Conservation (phyloP, 2,888 invertebrate species). For the Lacanobia wlatinum region DNA sequence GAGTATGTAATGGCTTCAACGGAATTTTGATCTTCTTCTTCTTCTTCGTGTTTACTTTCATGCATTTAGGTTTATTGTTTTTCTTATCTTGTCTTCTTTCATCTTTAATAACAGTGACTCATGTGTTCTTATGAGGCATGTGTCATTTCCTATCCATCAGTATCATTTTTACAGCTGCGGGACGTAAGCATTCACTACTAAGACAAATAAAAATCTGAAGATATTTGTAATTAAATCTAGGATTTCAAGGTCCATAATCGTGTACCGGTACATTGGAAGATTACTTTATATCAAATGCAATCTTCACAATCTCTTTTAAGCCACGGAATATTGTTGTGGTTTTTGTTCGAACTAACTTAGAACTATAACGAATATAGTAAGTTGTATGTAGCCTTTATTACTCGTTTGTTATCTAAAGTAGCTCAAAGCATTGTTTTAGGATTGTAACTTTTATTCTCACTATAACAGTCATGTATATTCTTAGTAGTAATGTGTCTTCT, state of each 20-base stretch:
- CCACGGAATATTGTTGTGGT: constrained; percentile 21
- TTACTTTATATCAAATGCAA: constrained; percentile 30
- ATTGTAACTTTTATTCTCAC: constrained; percentile 26
- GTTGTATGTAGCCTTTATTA: constrained; percentile 6
- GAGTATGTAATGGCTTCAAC: constrained; percentile 32
- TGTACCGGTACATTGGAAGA: constrained; percentile 7
- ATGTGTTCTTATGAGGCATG: background rate
- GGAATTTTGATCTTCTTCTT: constrained; percentile 25
- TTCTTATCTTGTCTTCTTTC: background rate
- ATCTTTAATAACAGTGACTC: background rate
- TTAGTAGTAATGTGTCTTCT: constrained; percentile 10
- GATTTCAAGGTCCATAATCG: background rate
- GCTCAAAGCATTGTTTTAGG: background rate
- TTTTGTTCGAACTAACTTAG: background rate
- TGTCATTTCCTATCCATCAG: background rate
- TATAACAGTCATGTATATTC: background rate
- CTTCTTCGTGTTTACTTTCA: background rate
- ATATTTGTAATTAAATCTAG: background rate
- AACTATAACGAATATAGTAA: background rate
- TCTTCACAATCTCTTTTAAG: background rate
- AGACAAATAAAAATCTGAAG: background rate
- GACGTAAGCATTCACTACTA: background rate
- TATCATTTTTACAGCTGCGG: background rate
- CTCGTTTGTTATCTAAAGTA: background rate
- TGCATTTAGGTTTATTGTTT: background rate